phyloP scores from a whole-genome alignment of 2,888 invertebrate species.

The Zaprionus lineosus region DNA sequence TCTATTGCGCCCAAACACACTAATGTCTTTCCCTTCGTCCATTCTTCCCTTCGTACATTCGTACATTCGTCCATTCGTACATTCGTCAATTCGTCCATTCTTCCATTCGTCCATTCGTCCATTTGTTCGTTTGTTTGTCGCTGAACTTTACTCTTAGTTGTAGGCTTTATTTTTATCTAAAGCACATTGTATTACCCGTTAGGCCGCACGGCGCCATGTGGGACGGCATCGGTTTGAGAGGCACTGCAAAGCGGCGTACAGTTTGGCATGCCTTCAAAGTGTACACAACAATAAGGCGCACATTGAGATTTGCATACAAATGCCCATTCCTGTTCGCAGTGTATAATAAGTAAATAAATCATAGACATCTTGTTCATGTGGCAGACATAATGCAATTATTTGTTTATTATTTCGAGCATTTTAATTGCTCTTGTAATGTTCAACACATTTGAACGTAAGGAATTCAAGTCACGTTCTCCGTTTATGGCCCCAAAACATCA shows the following conservation, averaged over 20 bases:
- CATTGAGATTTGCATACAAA: not conserved
- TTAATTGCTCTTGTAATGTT: constrained; percentile 10
- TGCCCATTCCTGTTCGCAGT: not conserved
- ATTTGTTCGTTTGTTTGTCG: too few species aligned
- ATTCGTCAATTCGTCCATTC: too few species aligned
- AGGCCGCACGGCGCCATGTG: constrained; percentile 14
- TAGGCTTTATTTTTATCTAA: constrained; percentile 9
- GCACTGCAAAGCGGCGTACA: not conserved
- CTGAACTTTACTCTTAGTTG: constrained; percentile 3
- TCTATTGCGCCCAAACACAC: not conserved
- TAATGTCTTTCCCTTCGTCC: too few species aligned
- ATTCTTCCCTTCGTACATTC: too few species aligned
- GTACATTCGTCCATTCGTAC: too few species aligned
- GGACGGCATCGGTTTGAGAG: constrained; percentile 11
- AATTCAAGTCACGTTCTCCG: constrained; percentile 24
- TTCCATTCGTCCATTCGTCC: too few species aligned
- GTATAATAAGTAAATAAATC: constrained; percentile 7
- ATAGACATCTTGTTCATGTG: constrained; percentile 9
- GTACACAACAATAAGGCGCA: not conserved
- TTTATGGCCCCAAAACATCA: not conserved
- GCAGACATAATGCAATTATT: not conserved
- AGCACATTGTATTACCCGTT: constrained; percentile 23
- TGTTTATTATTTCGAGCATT: not conserved
- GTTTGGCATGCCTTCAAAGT: not conserved
- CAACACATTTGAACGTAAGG: not conserved